Conservation (phyloP, 1,140 invertebrate species). For the Homarus americanus region DNA sequence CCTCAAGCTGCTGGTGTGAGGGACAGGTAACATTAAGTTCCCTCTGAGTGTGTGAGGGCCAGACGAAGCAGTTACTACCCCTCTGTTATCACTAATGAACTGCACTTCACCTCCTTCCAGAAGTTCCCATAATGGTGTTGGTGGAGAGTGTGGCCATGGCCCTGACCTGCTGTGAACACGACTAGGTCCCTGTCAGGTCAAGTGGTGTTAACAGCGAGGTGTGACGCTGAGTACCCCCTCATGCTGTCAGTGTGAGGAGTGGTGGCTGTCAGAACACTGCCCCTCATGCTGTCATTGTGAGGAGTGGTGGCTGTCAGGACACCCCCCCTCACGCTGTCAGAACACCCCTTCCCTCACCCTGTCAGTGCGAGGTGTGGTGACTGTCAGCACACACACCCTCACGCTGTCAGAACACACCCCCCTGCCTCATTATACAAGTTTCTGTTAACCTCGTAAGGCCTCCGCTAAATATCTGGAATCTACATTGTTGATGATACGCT, state of each 20-base stretch:
- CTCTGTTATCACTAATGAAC: not conserved
- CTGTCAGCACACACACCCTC: not conserved
- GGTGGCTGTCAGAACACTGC: not conserved
- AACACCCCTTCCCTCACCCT: not conserved
- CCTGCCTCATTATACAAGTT: slow-evolving; percentile 30
- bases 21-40: slow-evolving; percentile 11
- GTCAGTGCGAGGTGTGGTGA: not conserved
- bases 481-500: slow-evolving; percentile 73
- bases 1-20: slow-evolving; percentile 34
- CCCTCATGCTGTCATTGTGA: too few species aligned
- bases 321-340: not conserved
- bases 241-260: not conserved
- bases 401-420: not conserved
- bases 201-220: not conserved
- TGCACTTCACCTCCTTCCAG: not conserved
- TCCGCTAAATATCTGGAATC: slow-evolving; percentile 69
- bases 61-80: not conserved
- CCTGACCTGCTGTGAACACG: not conserved
- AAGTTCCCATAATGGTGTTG: not conserved
- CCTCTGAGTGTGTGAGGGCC: slow-evolving; percentile 1
- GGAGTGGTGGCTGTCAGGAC: too few species aligned
- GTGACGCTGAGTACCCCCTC: not conserved
- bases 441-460: slow-evolving; percentile 61
- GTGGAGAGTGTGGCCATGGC: not conserved
- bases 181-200: not conserved